Base-by-base conservation (phyloP, 2,797 vertebrate genomes). In the Astyanax mexicanus region DNA sequence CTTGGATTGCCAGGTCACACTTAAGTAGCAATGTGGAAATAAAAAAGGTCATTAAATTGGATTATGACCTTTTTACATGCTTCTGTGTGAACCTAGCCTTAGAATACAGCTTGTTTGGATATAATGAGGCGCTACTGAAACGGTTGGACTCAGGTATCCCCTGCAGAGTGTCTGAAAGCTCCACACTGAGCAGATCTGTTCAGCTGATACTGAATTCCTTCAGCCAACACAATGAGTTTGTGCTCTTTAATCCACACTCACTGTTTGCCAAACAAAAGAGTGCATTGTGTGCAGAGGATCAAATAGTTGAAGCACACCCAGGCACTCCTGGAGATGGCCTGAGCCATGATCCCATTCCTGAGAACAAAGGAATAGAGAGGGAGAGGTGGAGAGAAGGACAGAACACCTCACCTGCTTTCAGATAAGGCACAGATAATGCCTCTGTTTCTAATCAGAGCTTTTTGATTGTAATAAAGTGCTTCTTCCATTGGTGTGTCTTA, bases 271-370 rank as follows among this genome's bases (percentile, higher is more conserved):
- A 77, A 83, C 77, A 77, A 75, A 62, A 60, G 35, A 40, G 3
- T 19, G 44, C 76, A 75, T 75, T 72, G 75, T 72, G 74, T 78
- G 35, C 19, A 84, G 38, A 71, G 80, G 81, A 88, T 87, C 60
- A 86, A 83, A 87, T 83, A 67, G 66, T 86, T 69, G 57, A 79
- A 86, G 72, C 81, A 84, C 83, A 71, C 80, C 84, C 82, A 79
- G 44, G 76, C 65, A 75, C 51, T 82, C 76, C 80, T 32, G 65
- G 58, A 70, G 61, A 42, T 23, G 51, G 38, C 72, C 74, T 57
- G 74, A 72, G 69, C 74, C 74, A 74, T 70, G 51, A 62, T 83
- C 51, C 78, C 80, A 74, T 88, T 83, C 49, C 58, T 58, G 51
- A 65, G 68, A 72, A 38, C 55, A 81, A 81, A 76, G 78, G 70